A percentile compares a stretch with the other conserved stretches of the same genome.
These are phyloP conservation scores for Lycorma delicatula DNA, from an alignment of 1,140 invertebrate species.

Conservation along the genomic window DNA sequence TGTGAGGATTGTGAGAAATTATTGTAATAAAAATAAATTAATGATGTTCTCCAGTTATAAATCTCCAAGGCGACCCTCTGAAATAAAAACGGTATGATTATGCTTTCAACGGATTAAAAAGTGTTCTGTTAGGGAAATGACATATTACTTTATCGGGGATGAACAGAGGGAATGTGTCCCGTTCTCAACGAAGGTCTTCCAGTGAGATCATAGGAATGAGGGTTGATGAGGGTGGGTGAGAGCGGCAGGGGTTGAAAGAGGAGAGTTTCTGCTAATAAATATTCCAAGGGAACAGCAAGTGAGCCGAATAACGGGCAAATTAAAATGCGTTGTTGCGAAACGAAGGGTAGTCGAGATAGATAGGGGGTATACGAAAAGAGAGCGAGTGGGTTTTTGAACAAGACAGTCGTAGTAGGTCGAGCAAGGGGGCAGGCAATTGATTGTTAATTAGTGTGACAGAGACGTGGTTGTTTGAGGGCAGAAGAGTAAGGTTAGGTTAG, in stretches of 20 bases:
- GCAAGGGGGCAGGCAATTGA: background rate
- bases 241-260: background rate
- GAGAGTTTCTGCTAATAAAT: constrained; percentile 11
- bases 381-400: background rate
- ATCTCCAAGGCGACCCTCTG: background rate
- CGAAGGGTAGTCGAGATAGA: background rate
- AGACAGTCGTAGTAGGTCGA: background rate
- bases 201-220: too few relatives aligned
- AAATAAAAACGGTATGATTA: too few relatives aligned
- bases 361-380: background rate
- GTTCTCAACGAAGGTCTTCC: too few relatives aligned
- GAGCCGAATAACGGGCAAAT: constrained; percentile 8
- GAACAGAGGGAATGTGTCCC: too few relatives aligned
- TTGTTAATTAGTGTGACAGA: constrained; percentile 12
- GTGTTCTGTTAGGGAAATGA: background rate
- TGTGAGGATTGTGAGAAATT: background rate
- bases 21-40: background rate
- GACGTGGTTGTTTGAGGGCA: constrained; percentile 11
- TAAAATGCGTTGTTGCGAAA: constrained; percentile 10
- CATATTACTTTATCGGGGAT: background rate
- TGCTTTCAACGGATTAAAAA: background rate
- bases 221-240: background rate
- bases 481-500: too few relatives aligned
- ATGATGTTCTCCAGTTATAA: background rate
- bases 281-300: constrained; percentile 4